A percentile compares a stretch with the other conserved stretches of the same genome.
These are phyloP conservation scores for Monarcha castaneiventris DNA, from an alignment of 2,113 vertebrate species.

Conservation along the genomic window DNA sequence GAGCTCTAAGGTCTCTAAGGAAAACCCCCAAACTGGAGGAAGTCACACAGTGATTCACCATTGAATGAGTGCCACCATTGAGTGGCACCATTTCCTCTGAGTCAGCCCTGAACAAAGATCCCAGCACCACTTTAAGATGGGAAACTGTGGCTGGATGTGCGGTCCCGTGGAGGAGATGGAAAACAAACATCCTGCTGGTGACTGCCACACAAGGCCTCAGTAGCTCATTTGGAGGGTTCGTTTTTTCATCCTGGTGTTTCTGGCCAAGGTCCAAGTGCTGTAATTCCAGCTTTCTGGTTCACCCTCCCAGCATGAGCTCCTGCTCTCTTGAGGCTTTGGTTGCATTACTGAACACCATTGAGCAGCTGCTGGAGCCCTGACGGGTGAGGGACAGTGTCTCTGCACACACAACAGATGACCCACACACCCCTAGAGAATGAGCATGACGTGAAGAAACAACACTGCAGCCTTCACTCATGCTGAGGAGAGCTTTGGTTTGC, in stretches of 20 bases:
- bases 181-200: slow-evolving; percentile 38
- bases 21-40: background rate
- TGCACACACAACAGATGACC: background rate
- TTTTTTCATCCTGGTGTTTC: background rate
- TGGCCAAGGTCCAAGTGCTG: background rate
- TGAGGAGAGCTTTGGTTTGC: background rate
- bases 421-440: background rate
- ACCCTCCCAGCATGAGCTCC: background rate
- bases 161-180: background rate
- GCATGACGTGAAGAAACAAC: background rate
- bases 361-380: background rate
- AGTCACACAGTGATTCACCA: background rate
- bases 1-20: background rate
- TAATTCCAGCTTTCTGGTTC: background rate
- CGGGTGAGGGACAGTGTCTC: background rate
- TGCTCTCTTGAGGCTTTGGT: background rate
- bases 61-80: background rate
- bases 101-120: slow-evolving; percentile 31
- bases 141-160: background rate
- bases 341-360: background rate
- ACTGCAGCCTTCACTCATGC: background rate
- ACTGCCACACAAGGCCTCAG: background rate
- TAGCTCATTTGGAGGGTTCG: background rate
- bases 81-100: slow-evolving; percentile 56
- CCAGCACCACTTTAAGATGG: background rate